A percentile compares a stretch with the other conserved stretches of the same genome.
phyloP scores from a whole-genome alignment of 1,140 invertebrate genomes.

The Drosophila nigromelanica region DNA sequence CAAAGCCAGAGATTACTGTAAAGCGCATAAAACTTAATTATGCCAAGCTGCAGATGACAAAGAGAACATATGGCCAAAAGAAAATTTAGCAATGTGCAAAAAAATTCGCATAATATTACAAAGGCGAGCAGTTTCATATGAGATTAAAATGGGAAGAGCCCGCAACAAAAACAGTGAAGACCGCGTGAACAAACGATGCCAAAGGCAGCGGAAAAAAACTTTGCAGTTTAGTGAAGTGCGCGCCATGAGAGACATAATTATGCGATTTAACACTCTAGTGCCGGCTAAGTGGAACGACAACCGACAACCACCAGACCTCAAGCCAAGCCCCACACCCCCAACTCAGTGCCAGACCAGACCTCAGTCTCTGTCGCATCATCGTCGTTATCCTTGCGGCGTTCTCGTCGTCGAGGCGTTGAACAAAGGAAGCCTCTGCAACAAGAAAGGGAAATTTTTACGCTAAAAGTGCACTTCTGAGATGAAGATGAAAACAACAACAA shows the following conservation, averaged over 20 bases:
- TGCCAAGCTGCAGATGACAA: slow-evolving; percentile 56
- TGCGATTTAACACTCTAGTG: slow-evolving; percentile 81
- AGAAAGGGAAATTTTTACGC: slow-evolving; percentile 74
- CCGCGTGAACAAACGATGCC: slow-evolving; percentile 41
- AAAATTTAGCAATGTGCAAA: slow-evolving; percentile 46
- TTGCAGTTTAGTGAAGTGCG: slow-evolving; percentile 77
- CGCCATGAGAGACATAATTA: slow-evolving; percentile 80
- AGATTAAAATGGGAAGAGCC: slow-evolving; percentile 20
- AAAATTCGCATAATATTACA: slow-evolving; percentile 52
- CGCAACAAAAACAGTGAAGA: slow-evolving; percentile 9
- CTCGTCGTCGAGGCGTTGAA: slow-evolving; percentile 46
- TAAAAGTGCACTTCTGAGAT: slow-evolving; percentile 74
- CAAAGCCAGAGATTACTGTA: slow-evolving; percentile 24
- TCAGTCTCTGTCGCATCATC: slow-evolving; percentile 11
- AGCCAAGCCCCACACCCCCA: neutral
- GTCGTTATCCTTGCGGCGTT: slow-evolving; percentile 23
- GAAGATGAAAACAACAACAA: slow-evolving; percentile 51
- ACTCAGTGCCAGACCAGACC: neutral
- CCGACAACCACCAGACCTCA: slow-evolving; percentile 23
- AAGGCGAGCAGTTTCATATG: slow-evolving; percentile 54
- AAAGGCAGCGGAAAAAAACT: slow-evolving; percentile 50
- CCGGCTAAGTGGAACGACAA: slow-evolving; percentile 62
- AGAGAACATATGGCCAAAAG: slow-evolving; percentile 58
- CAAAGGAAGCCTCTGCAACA: slow-evolving; percentile 70
- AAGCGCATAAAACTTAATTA: slow-evolving; percentile 58